Evolutionary conservation across 1,140 invertebrate species (phyloP), one percentile per base, ranked within the genome.

Genomic region (Drosophila kanapiae): DNA sequence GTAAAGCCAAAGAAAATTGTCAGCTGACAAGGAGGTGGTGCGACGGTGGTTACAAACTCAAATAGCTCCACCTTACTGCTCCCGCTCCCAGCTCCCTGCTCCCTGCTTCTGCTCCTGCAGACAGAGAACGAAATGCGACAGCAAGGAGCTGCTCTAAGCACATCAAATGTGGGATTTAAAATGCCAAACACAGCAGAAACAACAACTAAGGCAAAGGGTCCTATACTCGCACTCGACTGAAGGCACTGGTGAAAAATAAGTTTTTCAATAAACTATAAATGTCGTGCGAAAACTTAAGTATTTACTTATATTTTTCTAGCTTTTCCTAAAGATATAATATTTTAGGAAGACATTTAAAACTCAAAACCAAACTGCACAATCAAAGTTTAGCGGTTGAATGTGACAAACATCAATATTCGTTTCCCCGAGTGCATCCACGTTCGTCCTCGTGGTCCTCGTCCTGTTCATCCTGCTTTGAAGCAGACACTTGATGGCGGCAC

Each of bases 91-190:
- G 16, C 4, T 42, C 14, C 23, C 6, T 7, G n/a, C 23, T 14
- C 29, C 9, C 27, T 13, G 7, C 29, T n/a, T 10, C 29, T 7
- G 40, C 54, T 77, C 37, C 63, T 49, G 57, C 54, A 81, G 78
- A 80, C 47, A 75, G 45, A 49, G 42, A 47, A 47, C 68, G 56
- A 74, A 63, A 74, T 75, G 80, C 54, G 47, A 67, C 53, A 65
- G 58, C 35, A 70, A 49, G 47, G 67, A 63, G 63, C 64, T 75
- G 65, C 72, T 90, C 82, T 90, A 88, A 88, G 85, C 85, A 81
- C 86, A 90, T 90, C 85, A 90, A 90, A 90, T 90, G 81, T 82
- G 75, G 81, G 85, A 90, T 90, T 90, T 91, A 85, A 90, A 81
- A 90, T 90, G 85, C 85, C 85, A 90, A 90, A 90, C 67, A 65